Evolutionary conservation across 2,888 invertebrate species (phyloP), one percentile per base, ranked within the genome.

Genomic region (Gastrophysa polygoni): DNA sequence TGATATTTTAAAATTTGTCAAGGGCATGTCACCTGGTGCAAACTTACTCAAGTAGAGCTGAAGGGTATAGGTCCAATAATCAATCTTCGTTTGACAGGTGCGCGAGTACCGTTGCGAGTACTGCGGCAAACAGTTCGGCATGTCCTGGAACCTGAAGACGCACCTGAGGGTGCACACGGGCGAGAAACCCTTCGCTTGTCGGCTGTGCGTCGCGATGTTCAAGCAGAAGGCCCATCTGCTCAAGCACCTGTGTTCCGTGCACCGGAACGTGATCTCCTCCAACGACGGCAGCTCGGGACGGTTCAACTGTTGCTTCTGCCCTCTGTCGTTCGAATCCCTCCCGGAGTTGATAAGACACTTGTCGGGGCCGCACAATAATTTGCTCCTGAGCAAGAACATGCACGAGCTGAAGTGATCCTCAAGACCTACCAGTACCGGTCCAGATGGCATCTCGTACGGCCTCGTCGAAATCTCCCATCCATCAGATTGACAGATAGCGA

Each of bases 111-210:
- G 93, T 63, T 94, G 93, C 79, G 92, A 91, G 78, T 93, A 93
- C 80, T 93, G 93, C 80, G 93, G 93, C 59, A 94, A 94, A 82
- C 93, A 93, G 81, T 94, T 94, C 75, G 93, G 93, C 63, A 93
- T 93, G 93, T 93, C 93, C 62, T 94, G 93, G 93, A 94, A 94
- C 84, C 85, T 94, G 76, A 94, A 94, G 81, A 94, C 93, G 65
- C 93, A 93, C 82, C 84, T 93, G 60, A 86, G 93, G 77, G 93
- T 94, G 18, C 93, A 93, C 77, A 94, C 93, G 0, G 93, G 93
- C 62, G 93, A 94, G 74, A 94, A 93, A 79, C 93, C 93, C 0
- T 94, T 94, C 78, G 93, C 93, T 71, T 94, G 93, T 85, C 87
- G 93, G 73, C 86, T 93, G 49, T 94, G 93, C 78, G 92, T 93